Base-by-base conservation (phyloP, 2,888 invertebrate species). In the Diachrysia chrysitis region DNA sequence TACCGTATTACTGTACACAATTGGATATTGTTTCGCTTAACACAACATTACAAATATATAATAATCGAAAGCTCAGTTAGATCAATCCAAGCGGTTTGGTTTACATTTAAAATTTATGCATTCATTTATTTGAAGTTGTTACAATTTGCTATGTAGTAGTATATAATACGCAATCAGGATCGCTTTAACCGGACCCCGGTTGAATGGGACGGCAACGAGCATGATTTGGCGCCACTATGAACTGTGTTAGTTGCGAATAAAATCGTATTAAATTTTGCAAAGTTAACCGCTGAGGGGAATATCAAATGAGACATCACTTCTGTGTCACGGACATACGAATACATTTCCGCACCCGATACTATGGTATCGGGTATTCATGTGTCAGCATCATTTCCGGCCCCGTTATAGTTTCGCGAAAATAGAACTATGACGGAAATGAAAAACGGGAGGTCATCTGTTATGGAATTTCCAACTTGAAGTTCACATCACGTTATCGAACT, bases 111-210 rank as follows among this genome's bases (percentile, higher is more conserved):
- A 81, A 84, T 83, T 67, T 71, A 83, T 83, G 81, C 78, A 81
- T 85, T 82, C 65, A 71, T 76, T n/a, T n/a, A n/a, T n/a, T 84
- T 79, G 69, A 84, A 88, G 87, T 85, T 83, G 87, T 87, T 77
- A 90, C 85, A 87, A 89, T 90, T 90, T 89, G 84, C 83, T 76
- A 83, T 79, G 74, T 80, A 77, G 83, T 64, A 82, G 81, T 86
- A 84, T 86, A 87, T 87, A 89, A 87, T 88, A 88, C 83, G 90
- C 90, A 92, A 91, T 91, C 90, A 92, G 87, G 86, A 86, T 85
- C 88, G 85, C 87, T 91, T 90, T 88, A 89, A 88, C 85, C 76
- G 83, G 80, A 73, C 82, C 61, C 69, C 83, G 79, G 77, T 81
- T 90, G 89, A 90, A 90, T 90, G 69, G 88, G 73, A 60, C 70